These are phyloP conservation scores for Ceyx cyanopectus DNA, from an alignment of 2,113 vertebrate species.

Conservation along the genomic window DNA sequence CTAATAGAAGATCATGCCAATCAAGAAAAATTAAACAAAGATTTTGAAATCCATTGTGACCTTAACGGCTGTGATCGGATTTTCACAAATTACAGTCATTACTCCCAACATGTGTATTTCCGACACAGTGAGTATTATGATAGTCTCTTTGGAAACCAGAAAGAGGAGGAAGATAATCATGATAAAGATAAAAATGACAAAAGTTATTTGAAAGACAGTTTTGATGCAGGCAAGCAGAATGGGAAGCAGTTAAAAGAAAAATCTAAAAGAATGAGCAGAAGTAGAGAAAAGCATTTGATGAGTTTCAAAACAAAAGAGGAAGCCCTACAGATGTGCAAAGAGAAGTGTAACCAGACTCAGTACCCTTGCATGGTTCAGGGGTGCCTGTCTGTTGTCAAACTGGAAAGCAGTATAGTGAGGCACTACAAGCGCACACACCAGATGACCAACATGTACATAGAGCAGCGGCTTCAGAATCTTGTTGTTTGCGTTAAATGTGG, in stretches of 20 bases:
- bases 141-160: constrained; percentile 75
- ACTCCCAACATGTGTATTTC: constrained; percentile 89
- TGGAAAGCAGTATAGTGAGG: constrained; percentile 86
- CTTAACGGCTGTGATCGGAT: constrained; percentile 88
- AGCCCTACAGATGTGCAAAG: constrained; percentile 94
- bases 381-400: constrained; percentile 90
- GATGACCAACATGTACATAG: constrained; percentile 78
- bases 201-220: constrained; percentile 39
- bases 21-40: constrained; percentile 78
- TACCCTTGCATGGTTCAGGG: constrained; percentile 95
- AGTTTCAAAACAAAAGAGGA: constrained; percentile 86
- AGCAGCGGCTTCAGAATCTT: constrained; percentile 79
- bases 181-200: constrained; percentile 47
- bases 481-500: constrained; percentile 82
- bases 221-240: constrained; percentile 53
- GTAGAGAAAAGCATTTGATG: constrained; percentile 75
- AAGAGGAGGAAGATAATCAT: constrained; percentile 71
- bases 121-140: constrained; percentile 87
- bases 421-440: constrained; percentile 90
- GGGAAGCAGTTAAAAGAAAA: constrained; percentile 69
- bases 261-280: constrained; percentile 60
- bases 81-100: constrained; percentile 85
- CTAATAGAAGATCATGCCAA: constrained; percentile 80
- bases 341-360: constrained; percentile 83
- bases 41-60: constrained; percentile 85